Evolutionary conservation across 2,888 invertebrate species (phyloP), one percentile per base, ranked within the genome.

Genomic region (Sphinx pinastri): DNA sequence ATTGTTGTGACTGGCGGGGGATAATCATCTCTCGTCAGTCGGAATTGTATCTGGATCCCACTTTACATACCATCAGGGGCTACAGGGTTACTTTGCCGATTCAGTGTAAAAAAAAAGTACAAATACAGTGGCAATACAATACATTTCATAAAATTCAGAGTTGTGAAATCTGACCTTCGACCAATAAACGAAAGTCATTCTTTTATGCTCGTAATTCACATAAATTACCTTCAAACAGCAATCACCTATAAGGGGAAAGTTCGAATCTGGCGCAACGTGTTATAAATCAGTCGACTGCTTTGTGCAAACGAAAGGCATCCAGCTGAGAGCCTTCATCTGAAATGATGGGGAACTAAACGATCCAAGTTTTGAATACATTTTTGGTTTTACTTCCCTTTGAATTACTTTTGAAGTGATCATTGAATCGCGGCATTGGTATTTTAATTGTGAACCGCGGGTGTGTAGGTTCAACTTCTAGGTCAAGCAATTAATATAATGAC

Each of bases 261-360:
- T 63, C 49, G 63, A 49, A 49, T 63, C 49, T 63, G 49, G 49
- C 63, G 49, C 19, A 63, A 49, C 63, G 63, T 19, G 63, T 63
- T 49, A 63, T 63, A 63, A 63, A 63, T 63, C 63, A 63, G 13
- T 47, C 12, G 13, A 49, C 47, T 45, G 63, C 49, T 63, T 63
- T 63, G 63, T 63, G 63, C 63, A 63, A 63, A 63, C 49, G 63
- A 63, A 63, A 49, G 49, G 45, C 19, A 63, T 49, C 63, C 63
- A 45, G 47, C 47, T 63, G 47, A 31, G 38, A 31, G 58, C 38
- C 66, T 67, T 13, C 25, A 58, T 66, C 67, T 47, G 58, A 67
- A 63, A 60, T 47, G 60, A 47, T 10, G 54, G 19, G 55, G 49
- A 47, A 5, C 19, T 63, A 47, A 63, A 58, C 6, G 58, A 19